phyloP scores from a whole-genome alignment of 1,140 invertebrate species.

The Drosophila pruinosa region DNA sequence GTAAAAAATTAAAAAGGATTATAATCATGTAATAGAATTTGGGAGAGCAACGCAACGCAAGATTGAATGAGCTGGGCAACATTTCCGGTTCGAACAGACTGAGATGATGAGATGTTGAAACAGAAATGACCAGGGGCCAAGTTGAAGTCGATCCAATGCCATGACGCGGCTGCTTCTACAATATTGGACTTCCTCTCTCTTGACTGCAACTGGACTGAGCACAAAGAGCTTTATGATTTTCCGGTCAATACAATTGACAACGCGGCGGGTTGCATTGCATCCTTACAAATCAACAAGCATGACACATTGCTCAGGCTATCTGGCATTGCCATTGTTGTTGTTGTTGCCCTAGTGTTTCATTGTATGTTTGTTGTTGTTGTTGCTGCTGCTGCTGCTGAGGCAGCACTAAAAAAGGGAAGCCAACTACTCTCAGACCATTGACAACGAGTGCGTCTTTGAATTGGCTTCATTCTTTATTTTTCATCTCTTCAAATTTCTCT shows the following conservation, averaged over 20 bases:
- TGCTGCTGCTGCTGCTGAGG: slow-evolving; percentile 35
- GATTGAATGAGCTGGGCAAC: slow-evolving; percentile 65
- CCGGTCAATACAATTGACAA: slow-evolving; percentile 75
- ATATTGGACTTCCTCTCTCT: slow-evolving; percentile 57
- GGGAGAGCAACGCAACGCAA: slow-evolving; percentile 59
- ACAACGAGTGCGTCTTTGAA: slow-evolving; percentile 45
- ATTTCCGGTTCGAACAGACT: slow-evolving; percentile 53
- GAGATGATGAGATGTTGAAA: slow-evolving; percentile 19
- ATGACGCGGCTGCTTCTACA: slow-evolving; percentile 57
- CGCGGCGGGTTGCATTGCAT: slow-evolving; percentile 49
- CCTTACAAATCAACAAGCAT: slow-evolving; percentile 80
- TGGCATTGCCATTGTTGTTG: slow-evolving; percentile 20
- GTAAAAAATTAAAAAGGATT: slow-evolving; percentile 54
- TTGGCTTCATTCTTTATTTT: slow-evolving; percentile 7
- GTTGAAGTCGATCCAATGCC: slow-evolving; percentile 19
- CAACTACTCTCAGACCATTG: slow-evolving; percentile 25
- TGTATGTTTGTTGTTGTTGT: slow-evolving; percentile 28
- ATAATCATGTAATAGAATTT: slow-evolving; percentile 63
- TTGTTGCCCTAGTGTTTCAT: slow-evolving; percentile 6
- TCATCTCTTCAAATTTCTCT: neutral
- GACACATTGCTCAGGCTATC: slow-evolving; percentile 57
- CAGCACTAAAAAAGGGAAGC: slow-evolving; percentile 45
- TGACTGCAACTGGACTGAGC: slow-evolving; percentile 1
- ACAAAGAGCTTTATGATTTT: slow-evolving; percentile 80
- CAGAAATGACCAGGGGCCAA: slow-evolving; percentile 19